Evolutionary conservation across 30 jellyfish, hydroid and myxozoan genomes (phyloP).

Genomic region (Aurelia aurita): DNA sequence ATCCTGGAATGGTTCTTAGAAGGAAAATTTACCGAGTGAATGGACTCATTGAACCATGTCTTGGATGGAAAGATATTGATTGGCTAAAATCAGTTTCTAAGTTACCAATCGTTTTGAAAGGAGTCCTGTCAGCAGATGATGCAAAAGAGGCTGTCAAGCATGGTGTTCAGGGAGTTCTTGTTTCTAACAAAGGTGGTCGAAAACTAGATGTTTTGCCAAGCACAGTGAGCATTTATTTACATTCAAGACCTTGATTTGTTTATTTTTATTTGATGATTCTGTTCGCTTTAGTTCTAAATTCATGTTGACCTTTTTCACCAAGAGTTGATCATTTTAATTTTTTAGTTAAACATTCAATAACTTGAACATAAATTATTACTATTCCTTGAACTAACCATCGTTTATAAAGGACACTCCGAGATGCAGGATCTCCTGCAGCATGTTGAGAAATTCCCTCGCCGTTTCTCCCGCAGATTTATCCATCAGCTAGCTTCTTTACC

Average conservation of each 20-base stretch:
- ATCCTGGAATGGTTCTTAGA: neutral
- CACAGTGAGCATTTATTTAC: conserved; percentile 61
- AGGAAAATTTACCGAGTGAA: neutral
- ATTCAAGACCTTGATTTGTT: neutral
- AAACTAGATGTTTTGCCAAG: conserved; percentile 86
- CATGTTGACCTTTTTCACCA: too few relatives aligned
- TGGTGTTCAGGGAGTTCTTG: conserved; percentile 87
- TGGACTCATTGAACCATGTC: conserved; percentile 42
- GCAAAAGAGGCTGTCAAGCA: conserved; percentile 73
- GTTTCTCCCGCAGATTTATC: too few relatives aligned
- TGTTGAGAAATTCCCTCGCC: too few relatives aligned
- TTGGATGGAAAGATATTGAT: conserved; percentile 62
- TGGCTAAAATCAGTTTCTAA: conserved; percentile 82
- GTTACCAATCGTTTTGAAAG: conserved; percentile 85
- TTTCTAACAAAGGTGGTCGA: conserved; percentile 95
- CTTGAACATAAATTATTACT: too few relatives aligned
- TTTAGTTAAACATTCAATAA: too few relatives aligned
- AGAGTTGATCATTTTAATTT: too few relatives aligned
- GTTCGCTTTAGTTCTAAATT: too few relatives aligned
- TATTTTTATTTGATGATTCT: too few relatives aligned
- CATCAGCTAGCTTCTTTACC: too few relatives aligned
- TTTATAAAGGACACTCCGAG: too few relatives aligned
- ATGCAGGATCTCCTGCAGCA: too few relatives aligned
- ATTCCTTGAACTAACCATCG: too few relatives aligned
- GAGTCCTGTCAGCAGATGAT: conserved; percentile 78